A percentile compares a stretch with the other conserved stretches of the same genome.
Conservation (phyloP, 1,140 invertebrate genomes). For the Calosoma granatense region DNA sequence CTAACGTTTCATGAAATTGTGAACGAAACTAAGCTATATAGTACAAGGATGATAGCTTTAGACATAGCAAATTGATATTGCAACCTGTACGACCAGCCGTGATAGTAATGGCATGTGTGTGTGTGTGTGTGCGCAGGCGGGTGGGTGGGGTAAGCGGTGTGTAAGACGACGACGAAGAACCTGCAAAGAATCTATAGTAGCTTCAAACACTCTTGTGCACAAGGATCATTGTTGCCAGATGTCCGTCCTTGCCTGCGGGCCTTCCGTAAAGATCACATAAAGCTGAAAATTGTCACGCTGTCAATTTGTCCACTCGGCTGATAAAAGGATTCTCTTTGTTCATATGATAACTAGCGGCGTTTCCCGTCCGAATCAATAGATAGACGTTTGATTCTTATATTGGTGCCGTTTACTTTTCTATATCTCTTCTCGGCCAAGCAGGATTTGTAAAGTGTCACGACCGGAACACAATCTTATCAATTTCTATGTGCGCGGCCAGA, state of each 20-base stretch:
- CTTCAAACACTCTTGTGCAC: background rate
- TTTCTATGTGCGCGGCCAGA: too few species aligned
- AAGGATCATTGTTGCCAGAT: background rate
- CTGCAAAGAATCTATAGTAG: slow-evolving; percentile 2
- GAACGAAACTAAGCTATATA: too few species aligned
- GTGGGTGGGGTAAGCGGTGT: background rate
- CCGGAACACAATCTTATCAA: too few species aligned
- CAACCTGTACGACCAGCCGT: background rate
- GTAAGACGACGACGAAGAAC: background rate
- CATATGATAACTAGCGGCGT: background rate
- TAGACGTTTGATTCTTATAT: background rate
- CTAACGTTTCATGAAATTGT: too few species aligned
- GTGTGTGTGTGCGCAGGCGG: background rate
- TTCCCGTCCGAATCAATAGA: background rate
- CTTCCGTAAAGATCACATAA: background rate
- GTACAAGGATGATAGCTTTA: too few species aligned
- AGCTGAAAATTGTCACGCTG: background rate
- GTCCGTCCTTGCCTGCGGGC: background rate
- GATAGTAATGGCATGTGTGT: background rate
- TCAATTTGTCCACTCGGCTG: slow-evolving; percentile 1
- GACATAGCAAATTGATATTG: slow-evolving; percentile 5
- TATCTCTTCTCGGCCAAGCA: too few species aligned
- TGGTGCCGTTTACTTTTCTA: background rate
- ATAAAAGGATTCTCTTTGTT: slow-evolving; percentile 3
- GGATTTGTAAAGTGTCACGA: too few species aligned